Conservation (phyloP, 2,113 vertebrate species). For the Bostrychus sinensis region DNA sequence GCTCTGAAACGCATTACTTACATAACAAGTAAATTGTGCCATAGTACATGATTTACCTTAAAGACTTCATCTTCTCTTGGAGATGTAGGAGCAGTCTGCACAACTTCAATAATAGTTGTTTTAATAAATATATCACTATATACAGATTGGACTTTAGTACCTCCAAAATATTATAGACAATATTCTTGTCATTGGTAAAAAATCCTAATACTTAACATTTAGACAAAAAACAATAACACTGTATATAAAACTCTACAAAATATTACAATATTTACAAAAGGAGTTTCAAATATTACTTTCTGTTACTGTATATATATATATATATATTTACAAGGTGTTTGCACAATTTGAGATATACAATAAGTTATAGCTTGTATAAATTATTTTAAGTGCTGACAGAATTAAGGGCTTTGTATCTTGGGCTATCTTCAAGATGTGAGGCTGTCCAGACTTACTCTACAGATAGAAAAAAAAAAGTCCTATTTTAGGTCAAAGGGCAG, state of each 20-base stretch:
- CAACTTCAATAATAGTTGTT: slow-evolving; percentile 21
- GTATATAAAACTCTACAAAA: slow-evolving; percentile 38
- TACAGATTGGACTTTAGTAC: slow-evolving; percentile 19
- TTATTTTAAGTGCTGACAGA: slow-evolving; percentile 62
- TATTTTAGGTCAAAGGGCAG: too few relatives aligned
- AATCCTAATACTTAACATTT: neutral
- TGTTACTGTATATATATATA: slow-evolving; percentile 22
- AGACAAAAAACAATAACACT: neutral
- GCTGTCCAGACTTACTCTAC: slow-evolving; percentile 57
- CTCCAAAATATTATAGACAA: slow-evolving; percentile 5
- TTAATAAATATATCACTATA: slow-evolving; percentile 17
- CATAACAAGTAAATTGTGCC: slow-evolving; percentile 8
- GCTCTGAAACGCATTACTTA: slow-evolving; percentile 26
- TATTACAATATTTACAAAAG: slow-evolving; percentile 39
- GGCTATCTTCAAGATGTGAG: slow-evolving; percentile 39
- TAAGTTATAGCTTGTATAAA: slow-evolving; percentile 52
- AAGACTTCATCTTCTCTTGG: neutral
- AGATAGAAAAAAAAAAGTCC: slow-evolving; percentile 8
- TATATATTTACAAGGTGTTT: slow-evolving; percentile 44
- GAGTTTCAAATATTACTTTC: slow-evolving; percentile 48
- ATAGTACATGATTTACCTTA: slow-evolving; percentile 12
- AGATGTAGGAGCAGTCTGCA: neutral
- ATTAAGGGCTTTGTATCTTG: neutral
- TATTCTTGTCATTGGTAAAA: neutral
- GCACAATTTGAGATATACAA: slow-evolving; percentile 43